A percentile compares a stretch with the other conserved stretches of the same genome.
These are phyloP conservation scores for Oncorhynchus keta DNA, from an alignment of 2,113 vertebrate genomes.

Conservation along the genomic window DNA sequence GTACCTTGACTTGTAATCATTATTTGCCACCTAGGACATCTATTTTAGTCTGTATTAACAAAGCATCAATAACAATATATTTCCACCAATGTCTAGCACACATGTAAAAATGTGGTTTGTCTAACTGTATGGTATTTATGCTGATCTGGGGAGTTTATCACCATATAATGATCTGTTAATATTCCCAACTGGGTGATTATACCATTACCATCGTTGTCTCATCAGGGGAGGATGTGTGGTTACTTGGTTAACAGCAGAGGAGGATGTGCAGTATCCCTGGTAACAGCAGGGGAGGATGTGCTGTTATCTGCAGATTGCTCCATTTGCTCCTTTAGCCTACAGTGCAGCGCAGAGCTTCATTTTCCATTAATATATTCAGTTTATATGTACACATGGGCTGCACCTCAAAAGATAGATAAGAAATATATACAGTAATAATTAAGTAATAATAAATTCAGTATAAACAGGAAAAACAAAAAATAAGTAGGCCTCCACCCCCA, in stretches of 20 bases:
- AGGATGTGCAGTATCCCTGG: constrained; percentile 42
- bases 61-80: neutral
- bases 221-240: constrained; percentile 36
- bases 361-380: neutral
- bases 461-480: too few relatives aligned
- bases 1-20: too few relatives aligned
- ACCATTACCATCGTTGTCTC: constrained; percentile 38
- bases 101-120: neutral
- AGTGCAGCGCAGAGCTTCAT: neutral
- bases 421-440: too few relatives aligned
- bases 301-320: constrained; percentile 14
- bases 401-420: too few relatives aligned
- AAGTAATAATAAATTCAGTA: too few relatives aligned
- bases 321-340: neutral
- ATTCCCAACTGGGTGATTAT: constrained; percentile 41
- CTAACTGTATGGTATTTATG: constrained; percentile 18
- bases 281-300: constrained; percentile 15
- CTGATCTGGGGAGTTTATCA: constrained; percentile 49
- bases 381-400: too few relatives aligned
- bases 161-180: constrained; percentile 22
- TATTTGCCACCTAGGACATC: neutral
- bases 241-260: constrained; percentile 26
- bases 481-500: too few relatives aligned
- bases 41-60: neutral
- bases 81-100: neutral